Conservation (phyloP, 2,113 vertebrate species). For the Trematomus loennbergii region DNA sequence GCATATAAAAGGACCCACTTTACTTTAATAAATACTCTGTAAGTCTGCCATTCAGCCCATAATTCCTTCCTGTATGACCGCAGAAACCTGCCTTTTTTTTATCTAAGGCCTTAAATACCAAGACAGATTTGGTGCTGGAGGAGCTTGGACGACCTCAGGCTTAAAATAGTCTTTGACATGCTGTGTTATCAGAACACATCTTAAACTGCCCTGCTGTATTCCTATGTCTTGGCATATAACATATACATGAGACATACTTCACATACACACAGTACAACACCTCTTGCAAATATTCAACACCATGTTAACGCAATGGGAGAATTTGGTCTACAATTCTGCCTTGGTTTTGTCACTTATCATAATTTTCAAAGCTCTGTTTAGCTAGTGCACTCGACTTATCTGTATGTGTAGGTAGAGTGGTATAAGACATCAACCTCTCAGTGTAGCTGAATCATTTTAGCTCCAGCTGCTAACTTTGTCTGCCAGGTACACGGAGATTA, state of each 20-base stretch:
- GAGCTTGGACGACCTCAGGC: background rate
- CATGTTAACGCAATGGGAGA: background rate
- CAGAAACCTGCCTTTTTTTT: constrained; percentile 15
- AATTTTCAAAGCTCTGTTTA: background rate
- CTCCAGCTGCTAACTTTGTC: constrained; percentile 4
- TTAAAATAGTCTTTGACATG: constrained; percentile 6
- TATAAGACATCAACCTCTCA: background rate
- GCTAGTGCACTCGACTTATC: background rate
- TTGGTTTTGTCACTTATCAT: background rate
- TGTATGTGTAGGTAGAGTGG: background rate
- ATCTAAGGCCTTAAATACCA: constrained; percentile 1
- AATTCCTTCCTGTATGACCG: background rate
- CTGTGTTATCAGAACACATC: background rate
- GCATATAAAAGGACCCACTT: constrained; percentile 4
- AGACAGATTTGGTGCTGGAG: constrained; percentile 16
- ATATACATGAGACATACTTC: background rate
- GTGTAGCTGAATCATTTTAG: background rate
- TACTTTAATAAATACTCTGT: background rate
- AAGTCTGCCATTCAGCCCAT: background rate
- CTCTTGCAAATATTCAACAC: background rate
- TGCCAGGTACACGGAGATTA: background rate
- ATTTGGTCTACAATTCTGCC: background rate
- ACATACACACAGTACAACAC: background rate
- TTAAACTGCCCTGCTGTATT: background rate
- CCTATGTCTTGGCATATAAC: background rate